Base-by-base conservation (phyloP, 2,888 invertebrate species). In the Achlya flavicornis region DNA sequence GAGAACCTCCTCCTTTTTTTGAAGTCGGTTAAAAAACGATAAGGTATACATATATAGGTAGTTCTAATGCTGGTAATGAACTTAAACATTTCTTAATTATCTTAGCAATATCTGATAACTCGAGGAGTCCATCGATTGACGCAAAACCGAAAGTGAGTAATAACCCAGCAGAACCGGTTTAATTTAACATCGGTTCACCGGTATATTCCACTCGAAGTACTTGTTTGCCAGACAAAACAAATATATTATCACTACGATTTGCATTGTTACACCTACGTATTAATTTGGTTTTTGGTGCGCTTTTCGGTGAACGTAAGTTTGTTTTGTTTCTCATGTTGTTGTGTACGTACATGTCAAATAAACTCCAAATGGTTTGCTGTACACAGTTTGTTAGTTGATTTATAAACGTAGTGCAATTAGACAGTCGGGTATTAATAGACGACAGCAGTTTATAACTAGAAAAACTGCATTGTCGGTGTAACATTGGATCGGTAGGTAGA, bases 101-200 rank as follows among this genome's bases (percentile, higher is more conserved):
- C 53, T n/a, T 19, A n/a, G 3, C 10, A 16, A 16, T 53, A 53
- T 53, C 19, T 19, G 53, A 16, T 16, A 48, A 48, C 48, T 48
- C 8, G 53, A 53, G 10, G 19, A 19, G 53, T 19, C 53, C 53
- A 10, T 3, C 19, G 53, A 19, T 53, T 53, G 53, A 53, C 0
- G 53, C 53, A 53, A 60, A 60, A 60, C 26, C 41, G 60, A 60
- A 60, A 60, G 60, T 60, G 19, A 60, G 14, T 41, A 33, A 60
- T 41, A 41, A 60, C 26, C 60, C 43, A 11, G 60, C 11, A 12
- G 12, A 12, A 41, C 60, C 11, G 19, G 60, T 60, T 35, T 59
- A 19, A 26, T 41, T 19, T 53, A 10, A 53, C 16, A 53, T 53
- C 53, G 19, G 53, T 53, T 53, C 53, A 19, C 53, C 60, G 41